Conservation (phyloP, 2,888 invertebrate genomes). For the Drosophila sordidula region DNA sequence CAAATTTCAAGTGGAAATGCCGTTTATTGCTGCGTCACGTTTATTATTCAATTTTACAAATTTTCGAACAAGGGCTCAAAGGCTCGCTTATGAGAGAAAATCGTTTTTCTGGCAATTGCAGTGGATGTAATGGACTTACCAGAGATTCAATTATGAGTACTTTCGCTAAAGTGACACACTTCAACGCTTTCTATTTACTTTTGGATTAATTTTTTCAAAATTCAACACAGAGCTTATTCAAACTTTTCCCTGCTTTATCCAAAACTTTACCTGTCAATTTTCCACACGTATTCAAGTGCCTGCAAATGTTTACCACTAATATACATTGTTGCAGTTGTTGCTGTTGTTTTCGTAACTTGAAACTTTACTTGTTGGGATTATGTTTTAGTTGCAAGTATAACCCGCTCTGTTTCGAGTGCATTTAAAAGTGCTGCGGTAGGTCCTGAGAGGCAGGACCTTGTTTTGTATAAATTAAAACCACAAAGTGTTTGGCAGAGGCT, state of each 20-base stretch:
- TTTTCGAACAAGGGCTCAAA: constrained; percentile 9
- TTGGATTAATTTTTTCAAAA: constrained; percentile 2
- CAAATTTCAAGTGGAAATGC: constrained; percentile 49
- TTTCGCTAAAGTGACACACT: constrained; percentile 3
- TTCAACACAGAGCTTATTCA: constrained; percentile 10
- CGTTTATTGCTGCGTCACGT: constrained; percentile 41
- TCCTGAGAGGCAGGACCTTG: constrained; percentile 2
- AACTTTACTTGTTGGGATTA: constrained; percentile 66
- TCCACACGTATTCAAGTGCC: constrained; percentile 6
- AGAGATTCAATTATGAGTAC: constrained; percentile 27
- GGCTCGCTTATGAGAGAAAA: not conserved
- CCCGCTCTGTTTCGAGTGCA: constrained; percentile 55
- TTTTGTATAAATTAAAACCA: constrained; percentile 56
- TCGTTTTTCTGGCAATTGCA: constrained; percentile 11
- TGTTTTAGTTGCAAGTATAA: constrained; percentile 50
- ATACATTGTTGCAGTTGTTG: constrained; percentile 11
- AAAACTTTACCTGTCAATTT: constrained; percentile 38
- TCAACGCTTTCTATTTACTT: not conserved
- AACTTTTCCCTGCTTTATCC: constrained; percentile 5
- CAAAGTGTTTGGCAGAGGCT: constrained; percentile 67
- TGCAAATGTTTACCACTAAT: constrained; percentile 32
- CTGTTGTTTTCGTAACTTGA: constrained; percentile 35
- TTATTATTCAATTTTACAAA: constrained; percentile 66
- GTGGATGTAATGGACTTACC: constrained; percentile 18
- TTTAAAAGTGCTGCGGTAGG: constrained; percentile 21